Evolutionary conservation across 1,140 invertebrate genomes (phyloP), one percentile per base, ranked within the genome.

Genomic region (Drosophila lacertosa): DNA sequence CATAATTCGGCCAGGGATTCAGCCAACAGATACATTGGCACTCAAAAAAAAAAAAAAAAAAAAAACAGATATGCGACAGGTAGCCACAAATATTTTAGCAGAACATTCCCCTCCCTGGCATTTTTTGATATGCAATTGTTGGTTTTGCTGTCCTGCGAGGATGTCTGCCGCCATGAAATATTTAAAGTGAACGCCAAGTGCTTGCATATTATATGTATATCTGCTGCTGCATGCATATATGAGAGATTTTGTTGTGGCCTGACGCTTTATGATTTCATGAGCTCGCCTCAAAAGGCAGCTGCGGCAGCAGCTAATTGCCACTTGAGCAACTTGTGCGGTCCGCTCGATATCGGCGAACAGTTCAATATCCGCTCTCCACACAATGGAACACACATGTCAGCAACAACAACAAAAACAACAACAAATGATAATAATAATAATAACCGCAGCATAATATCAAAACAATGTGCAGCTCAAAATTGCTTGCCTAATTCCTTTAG

Each of bases 151-250:
- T 73, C 67, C 62, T 51, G 53, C 40, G 39, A 60, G 32, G 39
- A 39, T 35, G 64, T 78, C 62, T 71, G 58, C 39, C 44, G 39
- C 65, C 65, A 86, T 88, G 29, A 88, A 88, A 88, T 88, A 88
- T 88, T 88, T 71, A 88, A 63, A 77, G 62, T 57, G 32, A 63
- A 59, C 62, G 77, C 65, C 65, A 76, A 81, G 63, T 57, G 44
- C 45, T 60, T 24, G 9, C 48, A 50, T 50, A 24, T 42, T 54
- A 13, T 45, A 60, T 65, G n/a, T n/a, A n/a, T n/a, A n/a, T n/a
- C n/a, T n/a, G n/a, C n/a, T n/a, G n/a, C 62, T 83, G 55, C 67
- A 80, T 68, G 58, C 63, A 75, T 68, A 62, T 40, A 74, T 62
- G 15, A 39, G 54, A 29, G 33, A 5, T 33, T 54, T 24, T 18